Base-by-base conservation (phyloP, 1,140 invertebrate genomes). In the Babylonia areolata region DNA sequence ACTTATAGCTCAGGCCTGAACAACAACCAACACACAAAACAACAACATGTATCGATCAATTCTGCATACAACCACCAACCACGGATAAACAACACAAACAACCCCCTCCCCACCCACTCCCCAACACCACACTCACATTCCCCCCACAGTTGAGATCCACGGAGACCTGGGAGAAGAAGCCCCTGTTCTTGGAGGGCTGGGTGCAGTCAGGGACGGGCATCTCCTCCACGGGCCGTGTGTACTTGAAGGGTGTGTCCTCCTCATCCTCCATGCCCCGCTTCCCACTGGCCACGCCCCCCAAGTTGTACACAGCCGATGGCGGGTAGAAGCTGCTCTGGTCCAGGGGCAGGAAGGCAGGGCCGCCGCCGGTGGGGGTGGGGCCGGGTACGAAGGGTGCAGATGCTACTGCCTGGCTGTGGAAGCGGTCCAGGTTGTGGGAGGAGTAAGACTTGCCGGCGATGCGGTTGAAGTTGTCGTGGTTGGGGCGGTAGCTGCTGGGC, bases 191-290 rank as follows among this genome's bases (percentile, higher is more conserved):
- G 77, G 2, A 3, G 42, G 17, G 3, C 37, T 33, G 31, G 12
- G 77, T 6, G 15, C 20, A 9, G 42, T 20, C n/a, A 31, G 51
- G 28, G 31, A 35, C 78, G n/a, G n/a, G n/a, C 33, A 39, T 40
- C 37, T 84, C 69, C 80, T 54, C 33, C 35, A 80, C 75, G n/a
- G 84, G 84, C 17, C 78, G 51, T 17, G 84, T 85, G 40, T 85
- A 85, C 51, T 85, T 85, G 28, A 69, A 85, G 11, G 84, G 77
- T 23, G 40, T 79, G 15, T 79, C 54, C 31, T 78, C 84, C 46
- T 78, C 77, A 17, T 85, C 84, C 51, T 85, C 84, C 31, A 64
- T 31, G 2, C 51, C 54, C 9, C 84, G 77, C 77, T 85, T 85
- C 11, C 78, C 73, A n/a, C 77, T 39, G 2, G 17, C 46, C 46